Base-by-base conservation (phyloP, 2,113 vertebrate species). In the Prietella phreatophila region DNA sequence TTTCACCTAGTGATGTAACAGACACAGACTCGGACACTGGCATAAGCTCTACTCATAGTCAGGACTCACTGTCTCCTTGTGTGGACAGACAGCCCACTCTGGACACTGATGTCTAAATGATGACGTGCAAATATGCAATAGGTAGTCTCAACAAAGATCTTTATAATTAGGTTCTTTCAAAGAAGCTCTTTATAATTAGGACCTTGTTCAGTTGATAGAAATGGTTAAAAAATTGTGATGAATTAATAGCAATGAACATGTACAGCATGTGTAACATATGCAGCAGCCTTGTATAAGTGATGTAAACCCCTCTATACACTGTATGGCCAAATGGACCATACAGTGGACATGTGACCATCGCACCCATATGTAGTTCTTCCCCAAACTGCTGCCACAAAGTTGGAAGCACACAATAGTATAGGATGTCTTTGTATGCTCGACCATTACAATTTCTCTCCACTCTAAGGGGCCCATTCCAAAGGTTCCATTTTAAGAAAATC, bases 1-100 rank as follows among this genome's bases (percentile, higher is more conserved):
- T 94, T 88, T 96, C 94, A 11, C 95, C 92, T 84, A 73, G 91
- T 42, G 96, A 98, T 50, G 89, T 95, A 55, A 97, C 97, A 0
- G 98, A 99, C 91, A 99, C 98, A 14, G 98, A 99, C 94, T 99
- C 98, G 9, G 98, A 99, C 94, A 99, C 98, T 1, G 98, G 98
- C 30, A 99, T 99, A 89, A 99, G 98, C 88, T 99, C 98, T 71
- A 98, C 97, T 22, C 97, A 99, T 92, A 99, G 98, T 90, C 98
- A 99, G 92, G 98, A 99, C 93, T 99, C 97, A 0, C 96, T 99
- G 91, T 97, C 95, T 11, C 93, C 96, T 0, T 93, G 92, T 86
- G 94, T 95, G 1, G 96, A 98, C 88, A 93, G 93, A 63, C 92
- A 89, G 42, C 93, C 93, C 20, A 92, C 94, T 0, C 88, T 94